Conservation (phyloP, 2,797 vertebrate species). For the Nasua narica region DNA sequence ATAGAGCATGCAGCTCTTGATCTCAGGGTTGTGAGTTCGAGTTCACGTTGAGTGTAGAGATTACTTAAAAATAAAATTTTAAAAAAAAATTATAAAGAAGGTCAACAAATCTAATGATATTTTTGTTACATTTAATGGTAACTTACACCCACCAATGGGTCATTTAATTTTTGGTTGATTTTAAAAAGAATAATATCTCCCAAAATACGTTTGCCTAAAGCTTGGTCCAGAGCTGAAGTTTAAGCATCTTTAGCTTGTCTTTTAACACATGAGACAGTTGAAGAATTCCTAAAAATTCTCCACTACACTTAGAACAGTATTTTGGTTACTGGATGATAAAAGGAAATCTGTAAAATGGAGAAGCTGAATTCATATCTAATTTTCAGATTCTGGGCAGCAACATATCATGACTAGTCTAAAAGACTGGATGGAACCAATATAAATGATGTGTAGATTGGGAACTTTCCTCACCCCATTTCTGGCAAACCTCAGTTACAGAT, state of each 20-base stretch:
- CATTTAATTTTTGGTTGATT: neutral
- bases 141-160: neutral
- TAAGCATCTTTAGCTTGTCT: neutral
- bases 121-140: neutral
- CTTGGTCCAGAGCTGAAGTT: neutral
- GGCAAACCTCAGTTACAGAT: neutral
- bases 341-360: neutral
- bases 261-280: neutral
- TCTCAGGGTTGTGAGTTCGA: neutral
- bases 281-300: neutral
- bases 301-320: neutral
- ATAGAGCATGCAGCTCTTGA: neutral
- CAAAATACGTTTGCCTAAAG: neutral
- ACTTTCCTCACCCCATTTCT: neutral
- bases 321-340: neutral
- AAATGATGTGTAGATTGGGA: neutral
- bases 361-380: neutral
- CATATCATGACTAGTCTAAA: neutral
- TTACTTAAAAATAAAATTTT: neutral
- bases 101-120: neutral
- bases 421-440: neutral
- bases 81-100: neutral
- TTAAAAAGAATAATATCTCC: neutral
- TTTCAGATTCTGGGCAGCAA: neutral
- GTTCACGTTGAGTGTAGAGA: neutral